Conservation (phyloP, 1,140 invertebrate genomes). For the Drosophila pachea region DNA sequence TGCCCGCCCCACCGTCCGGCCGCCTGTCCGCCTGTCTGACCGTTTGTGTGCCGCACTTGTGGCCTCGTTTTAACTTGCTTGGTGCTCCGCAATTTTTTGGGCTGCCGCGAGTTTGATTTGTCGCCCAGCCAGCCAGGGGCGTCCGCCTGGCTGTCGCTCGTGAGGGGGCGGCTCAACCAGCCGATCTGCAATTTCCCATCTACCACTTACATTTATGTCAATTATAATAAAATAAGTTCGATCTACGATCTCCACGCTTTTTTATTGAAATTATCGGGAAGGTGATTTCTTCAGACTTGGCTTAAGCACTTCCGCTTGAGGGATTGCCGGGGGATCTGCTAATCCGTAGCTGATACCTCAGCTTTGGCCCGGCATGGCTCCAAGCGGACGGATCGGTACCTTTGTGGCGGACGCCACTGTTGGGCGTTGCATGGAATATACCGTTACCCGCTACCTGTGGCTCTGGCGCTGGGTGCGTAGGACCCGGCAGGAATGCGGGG, state of each 20-base stretch:
- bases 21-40: neutral
- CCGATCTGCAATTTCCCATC: slow-evolving; percentile 3
- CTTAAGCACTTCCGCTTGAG: too few relatives aligned
- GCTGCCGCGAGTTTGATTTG: slow-evolving; percentile 61
- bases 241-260: too few relatives aligned
- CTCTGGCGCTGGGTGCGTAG: neutral
- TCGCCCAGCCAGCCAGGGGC: slow-evolving; percentile 23
- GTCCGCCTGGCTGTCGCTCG: neutral
- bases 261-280: too few relatives aligned
- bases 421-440: neutral
- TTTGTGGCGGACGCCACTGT: slow-evolving; percentile 3
- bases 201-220: too few relatives aligned
- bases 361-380: too few relatives aligned
- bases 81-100: slow-evolving; percentile 70
- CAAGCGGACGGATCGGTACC: neutral
- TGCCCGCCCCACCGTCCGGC: slow-evolving; percentile 7
- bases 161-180: neutral
- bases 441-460: slow-evolving; percentile 26
- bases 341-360: too few relatives aligned
- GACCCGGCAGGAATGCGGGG: neutral
- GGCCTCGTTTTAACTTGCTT: slow-evolving; percentile 70
- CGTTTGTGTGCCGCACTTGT: slow-evolving; percentile 40
- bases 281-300: too few relatives aligned
- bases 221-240: too few relatives aligned
- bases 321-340: too few relatives aligned